Evolutionary conservation across 2,888 invertebrate species (phyloP), one percentile per base, ranked within the genome.

Genomic region (Trichacis sp.): DNA sequence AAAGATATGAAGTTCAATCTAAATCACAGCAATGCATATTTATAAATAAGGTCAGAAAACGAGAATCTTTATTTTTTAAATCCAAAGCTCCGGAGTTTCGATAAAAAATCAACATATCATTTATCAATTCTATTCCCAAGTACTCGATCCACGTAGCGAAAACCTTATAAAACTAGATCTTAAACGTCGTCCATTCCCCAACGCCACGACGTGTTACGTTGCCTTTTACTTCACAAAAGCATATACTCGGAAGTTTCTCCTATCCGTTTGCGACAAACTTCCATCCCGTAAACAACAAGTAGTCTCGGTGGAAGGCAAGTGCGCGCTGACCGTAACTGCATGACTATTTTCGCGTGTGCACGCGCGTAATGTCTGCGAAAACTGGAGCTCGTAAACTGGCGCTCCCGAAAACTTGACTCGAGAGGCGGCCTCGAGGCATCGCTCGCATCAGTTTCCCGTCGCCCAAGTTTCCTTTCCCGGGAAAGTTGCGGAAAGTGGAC

Each of bases 261-360:
- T 73, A 77, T 78, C 78, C 77, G 77, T 77, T 77, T 71, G 71
- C 64, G 67, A 73, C 68, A 72, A 79, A 79, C 74, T 79, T 80
- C 71, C 74, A 74, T 73, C 67, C 71, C 76, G 80, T 78, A 80
- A 80, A 80, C 78, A 80, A 77, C 77, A 74, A 74, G 76, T 74
- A 75, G 74, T n/a, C 76, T 74, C 73, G 70, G 73, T 73, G 73
- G 73, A 70, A 68, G 60, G 64, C 64, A 63, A 60, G 57, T 46
- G 54, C 58, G 64, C 59, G 56, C 64, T 65, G 63, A 64, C 64
- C 64, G 68, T 69, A 62, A 64, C 62, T 64, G 62, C 52, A 57
- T 56, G 70, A 64, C 64, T 66, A 68, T 63, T 69, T 66, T 59
- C 64, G 64, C 67, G 59, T 60, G 49, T 46, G 55, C 60, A 66